Evolutionary conservation across 2,888 invertebrate genomes (phyloP).

Genomic region (Drosophila hamatofila): DNA sequence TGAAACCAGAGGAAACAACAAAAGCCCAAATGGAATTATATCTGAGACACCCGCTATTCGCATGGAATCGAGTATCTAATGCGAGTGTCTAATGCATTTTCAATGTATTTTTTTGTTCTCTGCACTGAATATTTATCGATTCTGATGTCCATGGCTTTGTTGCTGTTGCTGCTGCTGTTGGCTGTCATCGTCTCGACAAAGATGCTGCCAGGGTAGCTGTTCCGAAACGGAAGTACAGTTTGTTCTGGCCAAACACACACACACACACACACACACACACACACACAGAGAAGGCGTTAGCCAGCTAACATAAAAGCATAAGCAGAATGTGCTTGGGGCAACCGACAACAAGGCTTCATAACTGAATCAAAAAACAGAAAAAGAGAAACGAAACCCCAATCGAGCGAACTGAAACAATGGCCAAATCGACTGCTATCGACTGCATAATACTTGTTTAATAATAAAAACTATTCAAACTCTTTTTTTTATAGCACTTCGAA

Average conservation of each 20-base stretch:
- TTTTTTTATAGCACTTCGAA: neutral
- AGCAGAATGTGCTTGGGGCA: constrained; percentile 24
- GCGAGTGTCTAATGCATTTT: constrained; percentile 77
- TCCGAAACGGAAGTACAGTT: constrained; percentile 74
- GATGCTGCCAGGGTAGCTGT: constrained; percentile 47
- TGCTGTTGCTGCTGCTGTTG: constrained; percentile 8
- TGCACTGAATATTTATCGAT: constrained; percentile 76
- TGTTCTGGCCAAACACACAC: constrained; percentile 62
- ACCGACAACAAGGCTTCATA: constrained; percentile 13
- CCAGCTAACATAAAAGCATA: constrained; percentile 32
- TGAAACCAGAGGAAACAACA: constrained; percentile 5
- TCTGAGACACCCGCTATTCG: constrained; percentile 48
- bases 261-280: constrained; percentile 43
- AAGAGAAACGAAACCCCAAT: neutral
- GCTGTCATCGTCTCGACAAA: constrained; percentile 52
- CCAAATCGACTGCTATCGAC: neutral
- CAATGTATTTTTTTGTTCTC: constrained; percentile 71
- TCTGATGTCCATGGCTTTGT: constrained; percentile 41
- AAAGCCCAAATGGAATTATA: constrained; percentile 33
- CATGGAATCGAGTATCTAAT: constrained; percentile 49
- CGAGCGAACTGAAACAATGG: constrained; percentile 1
- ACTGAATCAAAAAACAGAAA: constrained; percentile 17
- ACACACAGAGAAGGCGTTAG: constrained; percentile 44
- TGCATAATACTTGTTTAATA: constrained; percentile 1
- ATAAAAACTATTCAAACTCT: neutral